Conservation (phyloP, 2,797 vertebrate genomes). For the Enteromius anoplus region DNA sequence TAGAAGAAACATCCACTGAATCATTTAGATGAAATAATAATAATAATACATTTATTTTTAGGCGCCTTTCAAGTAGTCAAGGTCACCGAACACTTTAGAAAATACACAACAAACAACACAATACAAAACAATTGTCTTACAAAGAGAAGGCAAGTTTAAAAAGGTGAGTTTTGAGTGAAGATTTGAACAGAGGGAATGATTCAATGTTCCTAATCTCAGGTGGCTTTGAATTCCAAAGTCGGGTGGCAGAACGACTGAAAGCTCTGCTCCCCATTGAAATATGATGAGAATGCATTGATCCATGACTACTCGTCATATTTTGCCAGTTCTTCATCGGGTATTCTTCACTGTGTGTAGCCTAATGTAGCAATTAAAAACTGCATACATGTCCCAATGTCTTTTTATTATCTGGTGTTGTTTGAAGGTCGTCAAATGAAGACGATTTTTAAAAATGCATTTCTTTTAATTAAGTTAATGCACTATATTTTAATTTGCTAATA, state of each 20-base stretch:
- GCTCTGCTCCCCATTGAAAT: not conserved
- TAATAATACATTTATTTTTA: too few species aligned
- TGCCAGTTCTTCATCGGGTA: not conserved
- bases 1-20: slow-evolving; percentile 15
- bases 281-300: not conserved
- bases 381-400: not conserved
- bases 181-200: too few species aligned
- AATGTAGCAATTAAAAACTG: not conserved
- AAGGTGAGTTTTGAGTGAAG: too few species aligned
- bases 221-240: too few species aligned
- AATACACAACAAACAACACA: too few species aligned
- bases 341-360: not conserved
- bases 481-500: not conserved
- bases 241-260: too few species aligned
- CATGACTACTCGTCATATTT: not conserved
- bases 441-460: not conserved
- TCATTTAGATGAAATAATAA: not conserved
- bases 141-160: too few species aligned
- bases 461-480: not conserved
- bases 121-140: too few species aligned
- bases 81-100: too few species aligned
- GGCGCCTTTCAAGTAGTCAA: too few species aligned
- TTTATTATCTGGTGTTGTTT: not conserved
- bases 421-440: not conserved
- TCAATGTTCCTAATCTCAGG: too few species aligned